phyloP scores from a whole-genome alignment of 2,797 vertebrate genomes.

The Gobionotothen gibberifrons region DNA sequence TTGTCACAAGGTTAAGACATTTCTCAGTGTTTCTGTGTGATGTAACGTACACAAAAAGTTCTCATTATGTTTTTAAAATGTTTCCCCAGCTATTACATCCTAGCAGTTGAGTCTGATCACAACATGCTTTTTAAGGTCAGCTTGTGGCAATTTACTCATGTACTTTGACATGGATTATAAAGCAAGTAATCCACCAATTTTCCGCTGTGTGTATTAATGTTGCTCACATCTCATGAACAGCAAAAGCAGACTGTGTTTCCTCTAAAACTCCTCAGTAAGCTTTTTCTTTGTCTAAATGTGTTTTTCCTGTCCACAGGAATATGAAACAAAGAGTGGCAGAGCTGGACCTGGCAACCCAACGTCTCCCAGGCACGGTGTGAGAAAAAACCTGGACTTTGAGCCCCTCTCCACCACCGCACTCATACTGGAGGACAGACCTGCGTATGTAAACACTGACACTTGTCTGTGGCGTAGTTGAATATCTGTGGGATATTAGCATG shows the following conservation, averaged over 20 bases:
- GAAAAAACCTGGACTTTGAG: slow-evolving; percentile 94
- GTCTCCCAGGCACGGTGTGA: slow-evolving; percentile 92
- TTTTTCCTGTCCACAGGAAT: slow-evolving; percentile 84
- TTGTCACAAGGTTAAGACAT: slow-evolving; percentile 41
- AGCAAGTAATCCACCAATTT: not conserved
- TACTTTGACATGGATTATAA: not conserved
- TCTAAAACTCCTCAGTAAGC: not conserved
- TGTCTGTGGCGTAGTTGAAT: not conserved
- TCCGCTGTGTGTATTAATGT: not conserved
- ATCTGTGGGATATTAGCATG: not conserved
- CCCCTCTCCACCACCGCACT: slow-evolving; percentile 96
- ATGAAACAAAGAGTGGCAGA: slow-evolving; percentile 92
- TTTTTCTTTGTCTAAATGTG: slow-evolving; percentile 26
- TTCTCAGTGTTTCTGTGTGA: slow-evolving; percentile 14
- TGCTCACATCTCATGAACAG: not conserved
- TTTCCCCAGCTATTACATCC: not conserved
- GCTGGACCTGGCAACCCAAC: slow-evolving; percentile 85
- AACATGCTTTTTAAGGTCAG: slow-evolving; percentile 1
- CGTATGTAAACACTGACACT: slow-evolving; percentile 85
- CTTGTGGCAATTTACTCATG: not conserved
- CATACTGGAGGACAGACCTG: slow-evolving; percentile 94
- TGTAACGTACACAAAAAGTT: not conserved
- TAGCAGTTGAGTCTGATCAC: not conserved
- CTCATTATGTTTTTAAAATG: not conserved
- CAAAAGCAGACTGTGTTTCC: not conserved